Percentiles rank a stretch among this genome's conserved stretches.
Conservation (phyloP, 2,888 invertebrate species). For the Horisme vitalbata region DNA sequence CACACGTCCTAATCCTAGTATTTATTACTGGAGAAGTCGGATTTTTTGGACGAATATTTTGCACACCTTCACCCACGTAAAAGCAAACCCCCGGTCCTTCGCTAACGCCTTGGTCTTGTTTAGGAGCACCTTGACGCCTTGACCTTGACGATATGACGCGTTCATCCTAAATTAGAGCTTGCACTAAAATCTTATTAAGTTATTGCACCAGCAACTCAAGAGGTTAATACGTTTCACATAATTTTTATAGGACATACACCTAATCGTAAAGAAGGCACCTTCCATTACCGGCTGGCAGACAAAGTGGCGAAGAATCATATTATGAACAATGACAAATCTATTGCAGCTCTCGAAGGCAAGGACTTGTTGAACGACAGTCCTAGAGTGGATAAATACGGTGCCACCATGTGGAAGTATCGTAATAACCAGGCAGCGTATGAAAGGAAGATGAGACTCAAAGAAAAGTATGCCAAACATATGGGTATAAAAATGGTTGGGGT, state of each 20-base stretch:
- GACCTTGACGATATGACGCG: too few species aligned
- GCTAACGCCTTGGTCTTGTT: too few species aligned
- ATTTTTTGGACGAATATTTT: too few species aligned
- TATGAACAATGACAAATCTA: conserved; percentile 74
- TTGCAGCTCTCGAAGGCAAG: conserved; percentile 70
- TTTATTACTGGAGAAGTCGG: too few species aligned
- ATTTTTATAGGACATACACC: conserved; percentile 57
- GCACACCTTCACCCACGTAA: too few species aligned
- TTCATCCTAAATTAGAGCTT: too few species aligned
- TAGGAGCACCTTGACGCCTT: too few species aligned
- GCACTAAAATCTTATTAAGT: too few species aligned
- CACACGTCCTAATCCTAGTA: too few species aligned
- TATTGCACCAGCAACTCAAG: too few species aligned
- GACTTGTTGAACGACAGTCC: conserved; percentile 61
- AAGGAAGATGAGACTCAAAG: conserved; percentile 58
- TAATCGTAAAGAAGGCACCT: conserved; percentile 49
- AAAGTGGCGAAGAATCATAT: conserved; percentile 61
- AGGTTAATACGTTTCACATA: too few species aligned
- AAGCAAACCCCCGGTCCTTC: too few species aligned
- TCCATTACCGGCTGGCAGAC: conserved; percentile 58
- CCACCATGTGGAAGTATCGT: conserved; percentile 62
- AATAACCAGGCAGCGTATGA: conserved; percentile 52
- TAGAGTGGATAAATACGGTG: conserved; percentile 48
- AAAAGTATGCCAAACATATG: conserved; percentile 61
- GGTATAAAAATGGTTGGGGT: conserved; percentile 48